Percentiles rank a stretch among this genome's conserved stretches.
phyloP scores from a whole-genome alignment of 1,140 invertebrate genomes.

The Pissodes strobi region DNA sequence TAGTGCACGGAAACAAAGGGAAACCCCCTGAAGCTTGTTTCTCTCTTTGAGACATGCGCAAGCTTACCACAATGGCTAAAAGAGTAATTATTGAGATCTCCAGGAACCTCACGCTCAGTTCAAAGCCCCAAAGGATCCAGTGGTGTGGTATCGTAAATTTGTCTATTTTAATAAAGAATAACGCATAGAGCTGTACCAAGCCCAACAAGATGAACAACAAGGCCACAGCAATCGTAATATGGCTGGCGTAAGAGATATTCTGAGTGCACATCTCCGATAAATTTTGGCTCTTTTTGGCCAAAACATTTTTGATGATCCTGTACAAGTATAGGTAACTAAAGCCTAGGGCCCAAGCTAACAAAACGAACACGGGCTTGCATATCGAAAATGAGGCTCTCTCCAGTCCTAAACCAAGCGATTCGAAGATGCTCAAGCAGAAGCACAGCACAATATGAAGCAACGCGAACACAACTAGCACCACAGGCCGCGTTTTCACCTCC shows the following conservation, averaged over 20 bases:
- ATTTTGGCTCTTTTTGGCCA: constrained; percentile 69
- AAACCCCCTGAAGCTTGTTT: constrained; percentile 70
- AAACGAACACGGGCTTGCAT: constrained; percentile 82
- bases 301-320: constrained; percentile 66
- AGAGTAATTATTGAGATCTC: constrained; percentile 82
- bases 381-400: constrained; percentile 50
- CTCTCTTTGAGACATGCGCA: constrained; percentile 65
- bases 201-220: constrained; percentile 81
- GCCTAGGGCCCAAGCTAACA: constrained; percentile 77
- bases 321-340: constrained; percentile 85
- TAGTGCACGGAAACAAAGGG: constrained; percentile 75
- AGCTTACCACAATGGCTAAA: constrained; percentile 76
- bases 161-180: constrained; percentile 70
- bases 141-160: constrained; percentile 60
- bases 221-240: constrained; percentile 83
- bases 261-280: constrained; percentile 67
- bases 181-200: constrained; percentile 79
- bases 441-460: constrained; percentile 76
- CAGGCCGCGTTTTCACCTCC: constrained; percentile 72
- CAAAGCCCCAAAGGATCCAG: constrained; percentile 90
- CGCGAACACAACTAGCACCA: constrained; percentile 74
- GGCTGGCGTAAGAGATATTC: constrained; percentile 77
- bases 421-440: constrained; percentile 77
- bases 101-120: constrained; percentile 79
- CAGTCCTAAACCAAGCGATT: constrained; percentile 59